Conservation (phyloP, 2,113 vertebrate species). For the Excalfactoria chinensis region DNA sequence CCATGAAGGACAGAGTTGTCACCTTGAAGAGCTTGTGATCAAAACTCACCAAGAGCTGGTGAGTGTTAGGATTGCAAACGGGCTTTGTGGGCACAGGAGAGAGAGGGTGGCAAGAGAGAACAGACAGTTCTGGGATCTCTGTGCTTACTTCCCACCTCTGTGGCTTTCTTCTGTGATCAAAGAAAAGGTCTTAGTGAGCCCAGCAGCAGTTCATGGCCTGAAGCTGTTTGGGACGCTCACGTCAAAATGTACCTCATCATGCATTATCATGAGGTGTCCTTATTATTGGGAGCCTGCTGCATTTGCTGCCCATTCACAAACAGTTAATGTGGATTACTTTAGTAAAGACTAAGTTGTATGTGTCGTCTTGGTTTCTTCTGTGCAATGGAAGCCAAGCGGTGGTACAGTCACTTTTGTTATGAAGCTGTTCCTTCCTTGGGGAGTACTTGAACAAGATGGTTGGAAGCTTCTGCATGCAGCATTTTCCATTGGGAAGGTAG, state of each 20-base stretch:
- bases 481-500: neutral
- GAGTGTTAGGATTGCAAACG: neutral
- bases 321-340: neutral
- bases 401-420: neutral
- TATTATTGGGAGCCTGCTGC: neutral
- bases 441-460: neutral
- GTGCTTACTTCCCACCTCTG: neutral
- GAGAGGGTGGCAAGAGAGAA: slow-evolving; percentile 24
- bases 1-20: slow-evolving; percentile 38
- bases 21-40: slow-evolving; percentile 57
- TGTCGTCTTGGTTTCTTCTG: neutral
- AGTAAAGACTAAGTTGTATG: neutral
- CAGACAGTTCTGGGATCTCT: slow-evolving; percentile 21
- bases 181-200: neutral
- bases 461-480: neutral
- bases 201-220: neutral
- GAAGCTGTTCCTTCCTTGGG: neutral
- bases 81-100: slow-evolving; percentile 19
- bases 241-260: neutral
- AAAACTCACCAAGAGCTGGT: neutral
- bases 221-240: neutral
- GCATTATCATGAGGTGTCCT: neutral
- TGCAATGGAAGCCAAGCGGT: neutral
- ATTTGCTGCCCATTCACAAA: neutral
- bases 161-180: neutral